phyloP scores from a whole-genome alignment of 92 coral and sea anemone genomes.

The Metridium senile region DNA sequence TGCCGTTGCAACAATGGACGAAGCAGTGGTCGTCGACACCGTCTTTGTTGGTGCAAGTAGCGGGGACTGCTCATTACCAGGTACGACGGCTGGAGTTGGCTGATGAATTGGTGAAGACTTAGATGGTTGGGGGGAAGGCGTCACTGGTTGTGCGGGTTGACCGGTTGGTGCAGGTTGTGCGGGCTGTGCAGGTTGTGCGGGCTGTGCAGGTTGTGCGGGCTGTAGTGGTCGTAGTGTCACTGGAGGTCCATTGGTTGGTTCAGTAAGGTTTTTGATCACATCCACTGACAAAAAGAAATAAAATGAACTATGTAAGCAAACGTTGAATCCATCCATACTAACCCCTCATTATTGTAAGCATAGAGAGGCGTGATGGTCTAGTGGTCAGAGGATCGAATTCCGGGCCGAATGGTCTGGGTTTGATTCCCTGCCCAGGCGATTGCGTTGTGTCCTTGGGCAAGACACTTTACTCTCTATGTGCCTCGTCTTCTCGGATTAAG shows the following conservation, averaged over 20 bases:
- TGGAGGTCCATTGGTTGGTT: background rate
- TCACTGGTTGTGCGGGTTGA: background rate
- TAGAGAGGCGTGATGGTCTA: no score
- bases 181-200: background rate
- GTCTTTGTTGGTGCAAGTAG: background rate
- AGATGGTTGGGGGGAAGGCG: background rate
- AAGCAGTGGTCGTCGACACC: background rate
- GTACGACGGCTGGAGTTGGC: background rate
- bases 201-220: background rate
- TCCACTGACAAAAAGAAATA: background rate
- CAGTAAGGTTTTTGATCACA: background rate
- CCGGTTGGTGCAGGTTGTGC: background rate
- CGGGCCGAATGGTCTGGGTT: no score
- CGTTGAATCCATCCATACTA: no score
- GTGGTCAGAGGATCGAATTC: no score
- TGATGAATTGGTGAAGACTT: background rate
- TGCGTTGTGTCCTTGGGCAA: no score
- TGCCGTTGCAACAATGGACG: background rate
- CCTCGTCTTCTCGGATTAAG: no score
- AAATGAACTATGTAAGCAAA: no score
- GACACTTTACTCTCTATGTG: no score
- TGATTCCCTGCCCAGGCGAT: no score
- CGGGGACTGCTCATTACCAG: background rate
- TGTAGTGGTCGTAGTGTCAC: background rate
- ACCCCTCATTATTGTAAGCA: no score